These are phyloP conservation scores for Lytechinus pictus DNA, from an alignment of 35 echinoderm and acorn worm species.

Conservation along the genomic window DNA sequence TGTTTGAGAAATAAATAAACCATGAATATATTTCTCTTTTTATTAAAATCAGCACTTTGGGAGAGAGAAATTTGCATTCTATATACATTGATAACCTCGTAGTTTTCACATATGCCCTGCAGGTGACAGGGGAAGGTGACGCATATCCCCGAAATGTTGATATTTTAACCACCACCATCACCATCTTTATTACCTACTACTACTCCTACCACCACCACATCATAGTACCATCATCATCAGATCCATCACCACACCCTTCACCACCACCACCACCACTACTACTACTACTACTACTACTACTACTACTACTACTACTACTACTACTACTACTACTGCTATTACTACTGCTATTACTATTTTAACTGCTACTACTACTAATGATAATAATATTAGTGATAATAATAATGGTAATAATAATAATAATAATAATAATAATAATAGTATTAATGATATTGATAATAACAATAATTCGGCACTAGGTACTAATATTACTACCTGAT, in stretches of 20 bases:
- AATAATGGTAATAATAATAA: not conserved
- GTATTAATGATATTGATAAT: not conserved
- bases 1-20: too few species aligned
- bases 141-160: too few species aligned
- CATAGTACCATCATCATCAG: not conserved
- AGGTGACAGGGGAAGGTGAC: too few species aligned
- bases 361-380: conserved; percentile 2
- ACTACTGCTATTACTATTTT: not conserved
- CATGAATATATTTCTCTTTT: too few species aligned
- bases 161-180: too few species aligned
- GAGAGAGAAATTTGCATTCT: too few species aligned
- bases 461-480: not conserved
- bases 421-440: not conserved
- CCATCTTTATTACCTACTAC: not conserved
- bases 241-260: not conserved
- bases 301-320: not conserved
- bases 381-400: not conserved
- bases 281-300: conserved; percentile 23
- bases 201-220: conserved; percentile 20
- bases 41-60: too few species aligned
- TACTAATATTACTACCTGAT: not conserved
- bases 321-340: not conserved
- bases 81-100: too few species aligned
- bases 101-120: too few species aligned
- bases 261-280: conserved; percentile 16